Base-by-base conservation (phyloP, 1,140 invertebrate species). In the Probaryconus sp. region DNA sequence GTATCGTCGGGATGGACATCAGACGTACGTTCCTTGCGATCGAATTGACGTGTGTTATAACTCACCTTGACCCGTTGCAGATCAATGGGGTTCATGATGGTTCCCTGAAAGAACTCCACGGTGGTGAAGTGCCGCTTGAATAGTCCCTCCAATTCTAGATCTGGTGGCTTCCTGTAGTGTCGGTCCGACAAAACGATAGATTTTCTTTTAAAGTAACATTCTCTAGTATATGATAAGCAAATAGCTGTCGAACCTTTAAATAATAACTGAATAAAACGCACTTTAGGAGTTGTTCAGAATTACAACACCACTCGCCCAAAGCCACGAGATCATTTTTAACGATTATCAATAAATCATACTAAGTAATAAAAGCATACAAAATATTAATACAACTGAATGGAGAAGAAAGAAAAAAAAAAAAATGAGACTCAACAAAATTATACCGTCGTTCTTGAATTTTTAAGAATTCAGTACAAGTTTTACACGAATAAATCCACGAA, bases 91-190 rank as follows among this genome's bases (percentile, higher is more conserved):
- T 98, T 98, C 98, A 99, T 99, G 88, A 99, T 98, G 90, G 96
- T 98, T 89, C 97, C 98, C 92, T 98, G 96, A 93, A 99, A 99
- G 93, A 98, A 99, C 91, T 99, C 97, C 89, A 99, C 97, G 85
- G 97, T 98, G 82, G 97, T 99, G 92, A 98, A 99, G 92, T 99
- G 97, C 89, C 97, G 93, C 91, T 99, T 99, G 92, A 99, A 97
- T 84, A 99, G 93, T 91, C 97, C 97, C 92, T 99, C 97, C 91
- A 99, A 92, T 92, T 99, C 97, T 90, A 99, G 92, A 91, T 98
- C 97, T 86, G 94, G 94, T 88, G 94, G 94, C 90, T 96, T 95
- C 92, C 94, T 96, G 86, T 77, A 69, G 76, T 68, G 71, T 78
- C 73, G 84, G 80, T 80, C 79, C 80, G 75, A 83, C 69, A 83